Evolutionary conservation across 2,113 vertebrate species (phyloP).

Genomic region (Chionodraco myersi): DNA sequence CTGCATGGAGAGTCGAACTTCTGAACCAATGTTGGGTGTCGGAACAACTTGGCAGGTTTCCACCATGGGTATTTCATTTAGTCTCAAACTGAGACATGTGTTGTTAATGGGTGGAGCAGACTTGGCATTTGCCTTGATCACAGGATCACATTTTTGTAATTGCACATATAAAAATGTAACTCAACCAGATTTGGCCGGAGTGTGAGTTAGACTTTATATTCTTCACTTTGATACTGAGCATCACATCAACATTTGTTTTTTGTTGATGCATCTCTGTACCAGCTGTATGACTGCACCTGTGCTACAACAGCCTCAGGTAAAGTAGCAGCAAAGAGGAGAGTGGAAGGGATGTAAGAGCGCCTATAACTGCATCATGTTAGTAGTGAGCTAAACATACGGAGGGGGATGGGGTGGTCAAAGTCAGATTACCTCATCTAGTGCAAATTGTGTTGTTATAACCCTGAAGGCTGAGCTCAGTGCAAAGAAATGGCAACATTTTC

Average conservation of each 20-base stretch:
- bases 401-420: constrained; percentile 67
- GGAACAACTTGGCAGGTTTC: constrained; percentile 19
- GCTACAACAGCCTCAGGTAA: constrained; percentile 23
- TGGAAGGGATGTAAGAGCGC: constrained; percentile 21
- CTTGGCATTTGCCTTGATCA: constrained; percentile 17
- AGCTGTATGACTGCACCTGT: constrained; percentile 44
- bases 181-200: constrained; percentile 2
- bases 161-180: constrained; percentile 35
- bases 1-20: neutral
- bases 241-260: constrained; percentile 16
- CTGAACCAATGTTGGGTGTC: neutral
- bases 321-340: constrained; percentile 10
- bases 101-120: neutral
- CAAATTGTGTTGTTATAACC: constrained; percentile 66
- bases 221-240: constrained; percentile 16
- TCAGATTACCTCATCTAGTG: constrained; percentile 76
- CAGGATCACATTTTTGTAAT: constrained; percentile 31
- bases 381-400: constrained; percentile 59
- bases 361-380: constrained; percentile 56
- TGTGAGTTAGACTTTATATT: neutral
- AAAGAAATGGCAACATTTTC: constrained; percentile 1
- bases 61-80: neutral
- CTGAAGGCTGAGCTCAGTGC: constrained; percentile 23
- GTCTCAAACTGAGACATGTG: neutral
- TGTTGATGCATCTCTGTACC: constrained; percentile 37